A percentile compares a stretch with the other conserved stretches of the same genome.
phyloP scores from a whole-genome alignment of 2,888 invertebrate genomes.

The Cheilosia variabilis region DNA sequence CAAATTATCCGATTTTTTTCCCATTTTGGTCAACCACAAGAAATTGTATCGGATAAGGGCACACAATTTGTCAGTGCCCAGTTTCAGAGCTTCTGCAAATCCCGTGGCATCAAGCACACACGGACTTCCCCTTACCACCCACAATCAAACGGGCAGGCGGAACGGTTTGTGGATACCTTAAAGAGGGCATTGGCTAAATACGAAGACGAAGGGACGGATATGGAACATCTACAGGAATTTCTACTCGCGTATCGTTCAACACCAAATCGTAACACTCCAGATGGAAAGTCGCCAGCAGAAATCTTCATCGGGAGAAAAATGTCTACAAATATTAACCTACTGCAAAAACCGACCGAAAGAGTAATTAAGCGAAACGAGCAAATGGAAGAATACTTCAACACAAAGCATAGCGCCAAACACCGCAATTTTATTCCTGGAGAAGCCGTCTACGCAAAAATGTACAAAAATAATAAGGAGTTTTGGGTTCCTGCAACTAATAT shows the following conservation, averaged over 20 bases:
- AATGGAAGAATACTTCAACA: conserved; percentile 16
- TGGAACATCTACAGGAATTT: conserved; percentile 27
- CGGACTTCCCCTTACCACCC: conserved; percentile 4
- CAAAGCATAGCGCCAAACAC: conserved; percentile 4
- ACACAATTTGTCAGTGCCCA: conserved; percentile 1
- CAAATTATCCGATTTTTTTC: conserved; percentile 8
- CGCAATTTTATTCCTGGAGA: conserved; percentile 14
- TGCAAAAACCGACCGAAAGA: background rate
- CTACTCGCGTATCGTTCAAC: conserved; percentile 15
- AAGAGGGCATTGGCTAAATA: conserved; percentile 1
- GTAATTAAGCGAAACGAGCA: background rate
- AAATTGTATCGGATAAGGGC: background rate
- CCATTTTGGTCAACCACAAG: conserved; percentile 23
- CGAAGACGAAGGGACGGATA: conserved; percentile 10
- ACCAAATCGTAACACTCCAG: conserved; percentile 14
- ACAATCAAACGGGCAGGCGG: background rate
- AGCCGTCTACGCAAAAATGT: conserved; percentile 1
- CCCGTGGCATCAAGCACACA: background rate
- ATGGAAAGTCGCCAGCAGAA: background rate
- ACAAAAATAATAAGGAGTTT: conserved; percentile 7
- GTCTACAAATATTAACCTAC: background rate
- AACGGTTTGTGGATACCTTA: conserved; percentile 6
- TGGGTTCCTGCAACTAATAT: conserved; percentile 15
- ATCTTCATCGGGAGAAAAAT: background rate
- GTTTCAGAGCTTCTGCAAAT: conserved; percentile 8